These are phyloP conservation scores for Byasa hedistus DNA, from an alignment of 2,888 invertebrate species.

Conservation along the genomic window DNA sequence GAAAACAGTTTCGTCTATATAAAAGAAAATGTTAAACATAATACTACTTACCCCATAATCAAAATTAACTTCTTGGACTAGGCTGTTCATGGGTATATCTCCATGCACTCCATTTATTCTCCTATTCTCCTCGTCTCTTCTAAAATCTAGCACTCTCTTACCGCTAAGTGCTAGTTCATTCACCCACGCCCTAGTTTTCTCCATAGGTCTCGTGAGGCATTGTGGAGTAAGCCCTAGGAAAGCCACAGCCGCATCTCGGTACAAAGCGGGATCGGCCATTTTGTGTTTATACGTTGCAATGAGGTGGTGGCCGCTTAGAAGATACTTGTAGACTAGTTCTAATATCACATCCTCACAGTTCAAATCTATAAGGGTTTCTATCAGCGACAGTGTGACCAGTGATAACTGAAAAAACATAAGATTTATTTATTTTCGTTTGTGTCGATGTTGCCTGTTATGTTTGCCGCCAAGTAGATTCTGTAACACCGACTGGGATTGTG, in stretches of 20 bases:
- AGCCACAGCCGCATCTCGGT: conserved; percentile 65
- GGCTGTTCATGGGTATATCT: conserved; percentile 65
- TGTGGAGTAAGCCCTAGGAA: conserved; percentile 79
- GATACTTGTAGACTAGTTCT: conserved; percentile 91
- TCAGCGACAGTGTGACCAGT: conserved; percentile 92
- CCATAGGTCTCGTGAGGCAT: conserved; percentile 74
- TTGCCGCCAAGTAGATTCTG: too few species aligned
- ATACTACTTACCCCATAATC: conserved; percentile 66
- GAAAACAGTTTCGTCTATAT: too few species aligned
- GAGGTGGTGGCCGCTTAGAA: conserved; percentile 73
- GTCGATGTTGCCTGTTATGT: background rate
- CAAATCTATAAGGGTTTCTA: conserved; percentile 93
- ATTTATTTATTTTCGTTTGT: too few species aligned
- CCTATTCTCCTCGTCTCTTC: conserved; percentile 49
- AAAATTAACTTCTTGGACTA: conserved; percentile 66
- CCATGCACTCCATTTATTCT: conserved; percentile 61
- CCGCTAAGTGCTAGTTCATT: conserved; percentile 64
- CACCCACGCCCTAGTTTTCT: conserved; percentile 62
- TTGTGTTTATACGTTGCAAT: conserved; percentile 54
- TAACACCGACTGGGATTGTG: too few species aligned
- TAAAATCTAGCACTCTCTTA: conserved; percentile 57
- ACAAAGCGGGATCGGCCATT: conserved; percentile 59
- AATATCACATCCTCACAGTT: conserved; percentile 98
- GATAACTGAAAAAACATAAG: conserved; percentile 81
- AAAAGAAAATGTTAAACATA: background rate